Conservation (phyloP, 2,888 invertebrate genomes). For the Argynnis bischoffii region DNA sequence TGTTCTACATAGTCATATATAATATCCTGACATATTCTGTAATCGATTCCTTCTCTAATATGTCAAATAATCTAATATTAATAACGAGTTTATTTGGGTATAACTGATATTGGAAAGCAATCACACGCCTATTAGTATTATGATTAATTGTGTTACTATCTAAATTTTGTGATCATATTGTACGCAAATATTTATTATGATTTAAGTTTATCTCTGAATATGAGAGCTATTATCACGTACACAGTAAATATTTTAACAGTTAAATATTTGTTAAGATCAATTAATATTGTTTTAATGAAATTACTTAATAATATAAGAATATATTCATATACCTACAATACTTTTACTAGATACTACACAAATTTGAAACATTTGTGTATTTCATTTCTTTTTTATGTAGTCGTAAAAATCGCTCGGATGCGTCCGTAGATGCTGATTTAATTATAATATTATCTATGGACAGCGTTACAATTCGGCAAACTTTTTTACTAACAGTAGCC, state of each 20-base stretch:
- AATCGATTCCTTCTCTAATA: constrained; percentile 16
- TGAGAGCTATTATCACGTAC: constrained; percentile 1
- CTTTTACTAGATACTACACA: no score
- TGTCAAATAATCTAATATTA: constrained; percentile 29
- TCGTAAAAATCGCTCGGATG: no score
- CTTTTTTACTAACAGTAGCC: no score
- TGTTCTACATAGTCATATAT: background rate
- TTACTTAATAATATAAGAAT: no score
- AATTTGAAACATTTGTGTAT: no score
- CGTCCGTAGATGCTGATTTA: no score
- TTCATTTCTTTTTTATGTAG: no score
- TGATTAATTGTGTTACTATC: constrained; percentile 21
- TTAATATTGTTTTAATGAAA: no score
- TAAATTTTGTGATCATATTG: constrained; percentile 18
- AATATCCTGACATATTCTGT: constrained; percentile 9
- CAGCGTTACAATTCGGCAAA: no score
- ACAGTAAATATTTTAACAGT: background rate
- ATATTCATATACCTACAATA: no score
- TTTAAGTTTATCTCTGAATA: constrained; percentile 2
- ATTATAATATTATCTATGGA: no score
- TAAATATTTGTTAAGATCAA: no score
- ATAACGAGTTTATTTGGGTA: constrained; percentile 27
- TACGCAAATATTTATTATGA: background rate
- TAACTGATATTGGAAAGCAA: constrained; percentile 20
- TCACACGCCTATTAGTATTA: constrained; percentile 16